These are phyloP conservation scores for Aplochiton taeniatus DNA, from an alignment of 2,797 vertebrate genomes.

Conservation along the genomic window DNA sequence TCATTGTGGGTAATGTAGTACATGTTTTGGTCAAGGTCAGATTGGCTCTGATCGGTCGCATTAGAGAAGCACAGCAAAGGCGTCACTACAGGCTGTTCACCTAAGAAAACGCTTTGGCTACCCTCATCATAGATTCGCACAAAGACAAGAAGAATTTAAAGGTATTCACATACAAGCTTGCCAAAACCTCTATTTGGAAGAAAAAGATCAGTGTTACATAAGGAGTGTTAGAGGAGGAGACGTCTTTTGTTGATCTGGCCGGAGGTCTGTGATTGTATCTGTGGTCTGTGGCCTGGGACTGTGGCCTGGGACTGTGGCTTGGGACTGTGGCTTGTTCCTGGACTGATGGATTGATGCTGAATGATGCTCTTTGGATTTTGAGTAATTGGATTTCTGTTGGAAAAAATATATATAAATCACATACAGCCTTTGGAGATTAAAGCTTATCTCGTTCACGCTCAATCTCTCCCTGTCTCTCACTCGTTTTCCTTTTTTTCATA, in stretches of 20 bases:
- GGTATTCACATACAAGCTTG: too few species aligned
- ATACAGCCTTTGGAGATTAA: neutral
- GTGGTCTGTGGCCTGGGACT: too few species aligned
- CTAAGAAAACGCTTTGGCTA: too few species aligned
- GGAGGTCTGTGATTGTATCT: too few species aligned
- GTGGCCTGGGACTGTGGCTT: too few species aligned
- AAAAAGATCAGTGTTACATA: too few species aligned
- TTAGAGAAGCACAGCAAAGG: conserved; percentile 11
- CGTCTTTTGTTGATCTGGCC: too few species aligned
- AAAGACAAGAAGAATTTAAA: too few species aligned
- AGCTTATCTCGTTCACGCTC: neutral
- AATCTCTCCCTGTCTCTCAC: neutral
- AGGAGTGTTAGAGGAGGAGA: too few species aligned
- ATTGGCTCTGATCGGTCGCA: too few species aligned
- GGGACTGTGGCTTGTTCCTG: neutral
- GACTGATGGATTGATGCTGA: neutral
- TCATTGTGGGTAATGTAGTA: neutral
- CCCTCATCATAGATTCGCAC: neutral
- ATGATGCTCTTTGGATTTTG: neutral
- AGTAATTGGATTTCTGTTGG: neutral
- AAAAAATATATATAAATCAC: neutral
- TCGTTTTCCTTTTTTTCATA: neutral
- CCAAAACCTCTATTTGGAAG: too few species aligned
- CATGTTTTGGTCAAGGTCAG: neutral
- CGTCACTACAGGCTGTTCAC: too few species aligned